Conservation (phyloP, 1,140 invertebrate species). For the Rhizoglyphus robini region DNA sequence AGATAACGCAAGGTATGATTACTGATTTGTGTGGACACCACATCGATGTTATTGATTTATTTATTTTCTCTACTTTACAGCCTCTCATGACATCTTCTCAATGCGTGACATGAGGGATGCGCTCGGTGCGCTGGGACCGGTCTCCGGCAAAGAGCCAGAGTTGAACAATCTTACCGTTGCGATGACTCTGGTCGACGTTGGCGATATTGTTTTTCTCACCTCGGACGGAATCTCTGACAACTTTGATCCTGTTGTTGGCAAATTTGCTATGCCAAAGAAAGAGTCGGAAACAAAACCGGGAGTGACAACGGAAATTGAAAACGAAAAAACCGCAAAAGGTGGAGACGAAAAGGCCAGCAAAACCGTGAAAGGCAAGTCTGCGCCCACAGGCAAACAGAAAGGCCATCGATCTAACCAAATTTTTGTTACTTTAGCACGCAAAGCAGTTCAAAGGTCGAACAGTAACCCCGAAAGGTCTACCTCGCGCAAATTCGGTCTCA, state of each 20-base stretch:
- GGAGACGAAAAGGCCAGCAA: background rate
- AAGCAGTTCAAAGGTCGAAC: constrained; percentile 20
- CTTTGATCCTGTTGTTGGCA: constrained; percentile 84
- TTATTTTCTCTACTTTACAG: constrained; percentile 33
- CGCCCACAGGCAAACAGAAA: background rate
- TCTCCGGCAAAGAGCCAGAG: constrained; percentile 74
- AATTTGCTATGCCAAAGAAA: constrained; percentile 56
- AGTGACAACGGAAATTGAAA: background rate
- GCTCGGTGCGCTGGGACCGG: constrained; percentile 71
- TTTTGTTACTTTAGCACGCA: background rate
- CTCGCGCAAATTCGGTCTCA: constrained; percentile 22
- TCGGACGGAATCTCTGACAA: constrained; percentile 87
- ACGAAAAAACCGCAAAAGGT: background rate
- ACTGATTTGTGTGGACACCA: background rate
- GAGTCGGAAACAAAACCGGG: background rate
- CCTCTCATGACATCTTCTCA: constrained; percentile 73
- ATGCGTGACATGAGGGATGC: constrained; percentile 85
- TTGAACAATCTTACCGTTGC: constrained; percentile 77
- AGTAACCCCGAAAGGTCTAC: constrained; percentile 24
- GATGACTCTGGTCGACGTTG: constrained; percentile 63
- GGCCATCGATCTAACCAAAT: background rate
- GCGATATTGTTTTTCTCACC: constrained; percentile 76
- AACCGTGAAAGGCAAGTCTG: background rate
- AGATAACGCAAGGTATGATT: constrained; percentile 49
- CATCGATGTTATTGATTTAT: background rate